phyloP scores from a whole-genome alignment of 1,140 invertebrate species.

The Scaptodrosophila lebanonensis region DNA sequence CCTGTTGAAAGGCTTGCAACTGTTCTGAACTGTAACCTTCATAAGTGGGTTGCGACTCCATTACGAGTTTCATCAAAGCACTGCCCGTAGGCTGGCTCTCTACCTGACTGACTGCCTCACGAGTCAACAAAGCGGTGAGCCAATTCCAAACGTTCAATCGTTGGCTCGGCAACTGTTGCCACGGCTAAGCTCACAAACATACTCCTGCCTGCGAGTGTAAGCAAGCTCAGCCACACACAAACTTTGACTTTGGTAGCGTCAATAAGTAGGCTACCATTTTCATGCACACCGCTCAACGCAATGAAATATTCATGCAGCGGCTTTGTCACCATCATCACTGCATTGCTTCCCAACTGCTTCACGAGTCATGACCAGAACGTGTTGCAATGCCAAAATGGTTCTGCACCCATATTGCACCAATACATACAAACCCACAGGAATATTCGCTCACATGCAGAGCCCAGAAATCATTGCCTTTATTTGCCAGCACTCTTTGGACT shows the following conservation, averaged over 20 bases:
- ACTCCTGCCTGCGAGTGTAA: constrained; percentile 28
- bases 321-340: constrained; percentile 1
- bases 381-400: constrained; percentile 45
- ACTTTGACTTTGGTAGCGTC: too few species aligned
- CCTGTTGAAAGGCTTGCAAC: constrained; percentile 23
- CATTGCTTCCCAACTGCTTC: constrained; percentile 22
- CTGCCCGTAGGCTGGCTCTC: too few species aligned
- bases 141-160: constrained; percentile 17
- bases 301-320: constrained; percentile 2
- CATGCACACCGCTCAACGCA: background rate
- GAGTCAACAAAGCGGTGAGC: background rate
- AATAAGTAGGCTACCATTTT: background rate
- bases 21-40: constrained; percentile 28
- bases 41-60: constrained; percentile 14
- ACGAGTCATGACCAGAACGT: constrained; percentile 44
- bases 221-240: too few species aligned
- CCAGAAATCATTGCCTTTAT: constrained; percentile 58
- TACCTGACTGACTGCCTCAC: too few species aligned
- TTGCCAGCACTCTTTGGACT: constrained; percentile 28
- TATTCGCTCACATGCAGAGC: too few species aligned
- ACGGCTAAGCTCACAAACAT: constrained; percentile 31
- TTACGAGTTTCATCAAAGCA: constrained; percentile 12
- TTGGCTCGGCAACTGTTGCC: constrained; percentile 54
- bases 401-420: constrained; percentile 29
- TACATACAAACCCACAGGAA: too few species aligned